Base-by-base conservation (phyloP, 2,113 vertebrate species). In the Anarhynchus alexandrinus region DNA sequence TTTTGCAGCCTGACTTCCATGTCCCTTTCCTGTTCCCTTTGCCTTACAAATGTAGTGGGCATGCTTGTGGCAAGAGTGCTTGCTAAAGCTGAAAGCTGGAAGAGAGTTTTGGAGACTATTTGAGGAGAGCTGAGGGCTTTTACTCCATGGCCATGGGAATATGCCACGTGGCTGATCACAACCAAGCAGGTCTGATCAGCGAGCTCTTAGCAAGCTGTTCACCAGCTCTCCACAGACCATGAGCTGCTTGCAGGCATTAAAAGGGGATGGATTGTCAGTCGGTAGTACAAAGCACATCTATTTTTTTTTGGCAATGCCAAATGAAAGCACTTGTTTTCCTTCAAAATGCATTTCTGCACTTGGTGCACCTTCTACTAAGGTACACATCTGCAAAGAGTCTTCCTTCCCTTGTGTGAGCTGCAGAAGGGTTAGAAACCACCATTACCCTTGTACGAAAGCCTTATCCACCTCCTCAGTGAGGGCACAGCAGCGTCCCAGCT, bases 391-490 rank as follows among this genome's bases (percentile, higher is more conserved):
- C 25, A 55, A 71, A 74, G 45, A 69, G 15, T 54, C 42, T 82
- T 79, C 7, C 30, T 92, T 92, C 22, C 8, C 43, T n/a, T 1
- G 1, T 18, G 27, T 30, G 59, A 83, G 7, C 51, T 32, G 19
- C 58, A 80, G 54, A 62, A 54, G 30, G 43, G 19, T 58, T 38
- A 88, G 74, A 77, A 83, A 61, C 21, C 32, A 30, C 36, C 25
- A 57, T 32, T 54, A 32, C 21, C 42, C 11, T 32, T 52, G 10
- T 64, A 18, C 20, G 55, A 42, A 58, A 70, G 20, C 17, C 34
- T 38, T 26, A 36, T 10, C 29, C 38, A 0, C n/a, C 42, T 45
- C 64, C 11, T 26, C 1, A 2, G 15, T 1, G 11, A 34, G 20
- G 34, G 13, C 12, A 29, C 20, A 61, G 42, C 34, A 84, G 23